A percentile compares a stretch with the other conserved stretches of the same genome.
These are phyloP conservation scores for Meganola albula DNA, from an alignment of 2,888 invertebrate genomes.

Conservation along the genomic window DNA sequence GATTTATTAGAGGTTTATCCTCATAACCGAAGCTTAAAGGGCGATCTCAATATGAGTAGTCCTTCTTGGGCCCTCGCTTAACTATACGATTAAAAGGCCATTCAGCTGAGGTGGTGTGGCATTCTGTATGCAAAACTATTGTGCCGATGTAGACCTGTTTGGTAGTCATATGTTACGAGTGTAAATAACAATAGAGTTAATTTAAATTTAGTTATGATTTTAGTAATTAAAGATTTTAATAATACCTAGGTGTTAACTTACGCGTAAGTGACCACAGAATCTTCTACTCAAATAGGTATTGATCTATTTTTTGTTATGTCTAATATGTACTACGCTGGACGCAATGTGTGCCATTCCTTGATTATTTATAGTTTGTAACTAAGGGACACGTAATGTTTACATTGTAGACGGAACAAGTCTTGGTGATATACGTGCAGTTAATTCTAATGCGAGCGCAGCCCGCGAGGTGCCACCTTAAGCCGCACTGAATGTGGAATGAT, in stretches of 20 bases:
- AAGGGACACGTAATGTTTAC: slow-evolving; percentile 53
- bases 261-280: no score
- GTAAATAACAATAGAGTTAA: no score
- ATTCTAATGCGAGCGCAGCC: slow-evolving; percentile 62
- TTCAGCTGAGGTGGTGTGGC: slow-evolving; percentile 26
- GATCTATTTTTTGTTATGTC: no score
- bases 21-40: slow-evolving; percentile 67
- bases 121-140: slow-evolving; percentile 27
- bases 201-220: no score
- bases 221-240: no score
- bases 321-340: no score
- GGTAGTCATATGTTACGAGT: slow-evolving; percentile 1
- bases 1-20: slow-evolving; percentile 75
- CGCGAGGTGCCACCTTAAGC: slow-evolving; percentile 59
- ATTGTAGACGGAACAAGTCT: slow-evolving; percentile 47
- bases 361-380: slow-evolving; percentile 26
- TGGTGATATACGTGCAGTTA: slow-evolving; percentile 67
- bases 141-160: slow-evolving; percentile 4
- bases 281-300: no score
- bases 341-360: no score
- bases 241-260: no score
- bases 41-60: slow-evolving; percentile 53
- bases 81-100: slow-evolving; percentile 41
- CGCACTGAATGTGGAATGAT: slow-evolving; percentile 58
- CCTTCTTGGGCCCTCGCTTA: slow-evolving; percentile 36